Conservation (phyloP, 2,113 vertebrate genomes). For the Peromyscus polionotus region DNA sequence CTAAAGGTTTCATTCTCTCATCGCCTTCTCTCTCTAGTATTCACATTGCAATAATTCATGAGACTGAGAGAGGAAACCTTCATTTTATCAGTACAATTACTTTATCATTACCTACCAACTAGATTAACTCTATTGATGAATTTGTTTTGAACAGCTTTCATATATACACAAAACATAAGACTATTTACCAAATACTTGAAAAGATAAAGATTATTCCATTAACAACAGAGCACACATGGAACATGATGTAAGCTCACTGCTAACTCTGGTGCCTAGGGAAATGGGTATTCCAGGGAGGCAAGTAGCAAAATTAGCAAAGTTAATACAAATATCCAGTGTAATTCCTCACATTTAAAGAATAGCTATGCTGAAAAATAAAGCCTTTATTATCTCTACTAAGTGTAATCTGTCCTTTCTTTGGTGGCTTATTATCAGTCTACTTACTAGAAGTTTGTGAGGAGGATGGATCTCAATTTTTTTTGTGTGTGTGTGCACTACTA, state of each 20-base stretch:
- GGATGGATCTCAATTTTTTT: neutral
- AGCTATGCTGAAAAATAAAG: neutral
- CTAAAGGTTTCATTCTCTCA: neutral
- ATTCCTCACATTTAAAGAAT: neutral
- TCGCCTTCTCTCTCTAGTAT: neutral
- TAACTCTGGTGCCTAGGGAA: neutral
- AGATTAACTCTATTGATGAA: neutral
- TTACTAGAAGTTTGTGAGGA: neutral
- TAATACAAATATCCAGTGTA: neutral
- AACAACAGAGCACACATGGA: neutral
- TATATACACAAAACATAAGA: neutral
- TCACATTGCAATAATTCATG: neutral
- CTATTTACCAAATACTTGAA: neutral
- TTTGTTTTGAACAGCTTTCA: neutral
- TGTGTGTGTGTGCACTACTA: neutral
- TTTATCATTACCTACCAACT: neutral
- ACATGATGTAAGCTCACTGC: neutral
- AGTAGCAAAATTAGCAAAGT: neutral
- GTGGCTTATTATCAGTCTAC: neutral
- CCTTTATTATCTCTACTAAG: neutral
- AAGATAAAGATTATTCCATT: neutral
- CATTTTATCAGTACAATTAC: neutral
- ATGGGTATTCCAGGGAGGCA: neutral
- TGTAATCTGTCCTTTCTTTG: neutral
- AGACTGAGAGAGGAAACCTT: neutral